A percentile compares a stretch with the other conserved stretches of the same genome.
Conservation (phyloP, 2,113 vertebrate species). For the Maccullochella peelii region DNA sequence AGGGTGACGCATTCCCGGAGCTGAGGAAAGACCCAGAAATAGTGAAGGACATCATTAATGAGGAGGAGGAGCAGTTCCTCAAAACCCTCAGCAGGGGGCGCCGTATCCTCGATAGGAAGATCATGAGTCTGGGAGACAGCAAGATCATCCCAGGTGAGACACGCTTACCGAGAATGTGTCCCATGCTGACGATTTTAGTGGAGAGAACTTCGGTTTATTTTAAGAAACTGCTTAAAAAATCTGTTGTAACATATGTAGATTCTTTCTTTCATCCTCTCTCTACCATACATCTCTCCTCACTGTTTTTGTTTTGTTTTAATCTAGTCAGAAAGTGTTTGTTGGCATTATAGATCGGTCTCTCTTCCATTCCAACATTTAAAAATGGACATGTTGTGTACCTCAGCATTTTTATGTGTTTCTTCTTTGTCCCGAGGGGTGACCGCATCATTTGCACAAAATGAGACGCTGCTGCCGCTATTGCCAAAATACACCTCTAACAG, state of each 20-base stretch:
- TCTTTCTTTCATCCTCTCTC: not conserved
- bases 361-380: not conserved
- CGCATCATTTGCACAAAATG: not conserved
- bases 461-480: not conserved
- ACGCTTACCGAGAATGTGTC: no score
- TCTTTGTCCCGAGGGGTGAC: not conserved
- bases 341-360: not conserved
- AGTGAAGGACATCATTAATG: conserved; percentile 98
- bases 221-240: not conserved
- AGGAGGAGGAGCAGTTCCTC: conserved; percentile 96
- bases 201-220: not conserved
- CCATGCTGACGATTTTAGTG: not conserved
- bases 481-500: not conserved
- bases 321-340: conserved; percentile 1
- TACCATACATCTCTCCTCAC: conserved; percentile 5
- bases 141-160: conserved; percentile 92
- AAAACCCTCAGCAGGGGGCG: conserved; percentile 97
- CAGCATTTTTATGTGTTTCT: not conserved
- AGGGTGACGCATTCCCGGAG: conserved; percentile 97
- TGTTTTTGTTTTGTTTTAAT: not conserved
- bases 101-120: conserved; percentile 97
- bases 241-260: not conserved
- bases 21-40: conserved; percentile 96
- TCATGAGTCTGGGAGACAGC: conserved; percentile 91
- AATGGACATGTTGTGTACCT: not conserved